These are phyloP conservation scores for Crossaster papposus DNA, from an alignment of 53 echinoderm and acorn worm species.

Conservation along the genomic window DNA sequence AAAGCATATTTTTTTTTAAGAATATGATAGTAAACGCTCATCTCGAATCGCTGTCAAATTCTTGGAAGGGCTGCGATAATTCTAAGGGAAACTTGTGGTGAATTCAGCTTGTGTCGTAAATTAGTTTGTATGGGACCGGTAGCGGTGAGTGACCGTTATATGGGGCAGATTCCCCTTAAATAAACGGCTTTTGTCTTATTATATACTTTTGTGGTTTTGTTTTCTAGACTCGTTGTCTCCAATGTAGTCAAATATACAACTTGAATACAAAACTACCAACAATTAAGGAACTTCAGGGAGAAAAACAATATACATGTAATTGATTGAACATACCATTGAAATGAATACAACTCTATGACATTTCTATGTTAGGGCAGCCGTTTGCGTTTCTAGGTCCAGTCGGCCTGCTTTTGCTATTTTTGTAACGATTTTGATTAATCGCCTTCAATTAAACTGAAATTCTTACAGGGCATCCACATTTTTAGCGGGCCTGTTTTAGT, in stretches of 20 bases:
- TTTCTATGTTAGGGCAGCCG: background rate
- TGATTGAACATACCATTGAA: background rate
- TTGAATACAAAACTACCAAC: too few relatives aligned
- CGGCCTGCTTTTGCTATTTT: background rate
- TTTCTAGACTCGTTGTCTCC: too few relatives aligned
- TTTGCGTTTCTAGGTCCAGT: background rate
- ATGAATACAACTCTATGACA: background rate
- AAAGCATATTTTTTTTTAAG: too few relatives aligned
- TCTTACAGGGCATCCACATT: conserved; percentile 7
- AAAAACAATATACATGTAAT: background rate
- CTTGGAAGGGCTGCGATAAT: background rate
- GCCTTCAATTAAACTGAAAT: background rate
- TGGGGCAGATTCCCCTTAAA: too few relatives aligned
- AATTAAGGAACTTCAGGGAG: too few relatives aligned
- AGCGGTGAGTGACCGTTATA: background rate
- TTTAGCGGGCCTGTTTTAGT: background rate
- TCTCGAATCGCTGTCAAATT: background rate
- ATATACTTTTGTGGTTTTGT: too few relatives aligned
- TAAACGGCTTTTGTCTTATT: too few relatives aligned
- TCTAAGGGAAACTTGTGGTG: background rate
- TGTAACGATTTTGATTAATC: background rate
- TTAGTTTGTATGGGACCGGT: background rate
- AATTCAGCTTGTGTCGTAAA: background rate
- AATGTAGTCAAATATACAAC: too few relatives aligned
- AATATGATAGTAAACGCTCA: background rate